Evolutionary conservation across 2,113 vertebrate genomes (phyloP).

Genomic region (Lasiurus borealis): DNA sequence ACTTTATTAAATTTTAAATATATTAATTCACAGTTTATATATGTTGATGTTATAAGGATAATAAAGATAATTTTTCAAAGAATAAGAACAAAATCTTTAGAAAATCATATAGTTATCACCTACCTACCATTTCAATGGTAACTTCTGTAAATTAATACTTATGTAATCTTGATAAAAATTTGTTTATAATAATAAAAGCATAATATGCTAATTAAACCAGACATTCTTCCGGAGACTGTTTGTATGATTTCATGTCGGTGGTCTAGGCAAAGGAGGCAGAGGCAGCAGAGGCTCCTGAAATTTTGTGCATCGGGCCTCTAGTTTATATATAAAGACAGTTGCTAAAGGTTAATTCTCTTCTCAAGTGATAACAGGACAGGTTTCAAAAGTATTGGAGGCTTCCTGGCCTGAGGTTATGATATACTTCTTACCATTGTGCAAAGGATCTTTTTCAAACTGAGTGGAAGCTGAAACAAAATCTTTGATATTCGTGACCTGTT

Average conservation of each 20-base stretch:
- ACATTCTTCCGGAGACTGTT: too few species aligned
- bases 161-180: neutral
- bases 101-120: neutral
- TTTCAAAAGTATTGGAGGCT: constrained; percentile 15
- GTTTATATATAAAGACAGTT: neutral
- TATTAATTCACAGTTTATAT: neutral
- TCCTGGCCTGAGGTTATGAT: neutral
- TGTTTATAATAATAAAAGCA: too few species aligned
- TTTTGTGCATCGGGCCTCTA: too few species aligned
- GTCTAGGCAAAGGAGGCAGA: too few species aligned
- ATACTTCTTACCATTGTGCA: constrained; percentile 17
- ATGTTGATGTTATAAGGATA: neutral
- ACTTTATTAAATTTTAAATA: neutral
- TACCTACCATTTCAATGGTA: neutral
- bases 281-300: too few species aligned
- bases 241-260: too few species aligned
- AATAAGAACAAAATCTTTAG: constrained; percentile 13
- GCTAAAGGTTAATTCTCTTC: neutral
- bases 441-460: constrained; percentile 46
- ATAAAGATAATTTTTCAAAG: neutral
- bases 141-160: constrained; percentile 34
- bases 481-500: constrained; percentile 55
- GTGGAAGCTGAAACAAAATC: constrained; percentile 21
- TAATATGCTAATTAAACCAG: too few species aligned
- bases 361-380: neutral